Percentiles rank a stretch among this genome's conserved stretches.
Evolutionary conservation across 2,888 invertebrate species (phyloP).

Genomic region (Acleris literana): DNA sequence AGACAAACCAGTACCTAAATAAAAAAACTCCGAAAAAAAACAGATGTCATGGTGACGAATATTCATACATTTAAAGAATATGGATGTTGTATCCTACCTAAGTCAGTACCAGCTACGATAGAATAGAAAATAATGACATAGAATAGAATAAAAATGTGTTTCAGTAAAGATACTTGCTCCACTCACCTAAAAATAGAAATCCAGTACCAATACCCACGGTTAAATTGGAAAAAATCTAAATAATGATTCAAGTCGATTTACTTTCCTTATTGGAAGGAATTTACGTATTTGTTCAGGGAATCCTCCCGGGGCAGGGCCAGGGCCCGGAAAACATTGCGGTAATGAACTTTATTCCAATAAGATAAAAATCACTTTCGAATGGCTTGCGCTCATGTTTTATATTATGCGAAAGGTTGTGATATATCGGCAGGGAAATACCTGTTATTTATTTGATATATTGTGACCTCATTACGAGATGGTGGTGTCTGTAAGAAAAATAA

Average conservation of each 20-base stretch:
- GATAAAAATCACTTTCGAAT: constrained; percentile 1
- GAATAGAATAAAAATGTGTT: not conserved
- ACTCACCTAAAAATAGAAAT: not conserved
- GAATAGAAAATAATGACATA: not conserved
- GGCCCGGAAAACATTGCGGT: not conserved
- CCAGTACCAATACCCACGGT: constrained; percentile 15
- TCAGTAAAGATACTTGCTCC: not conserved
- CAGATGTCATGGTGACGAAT: too few relatives aligned
- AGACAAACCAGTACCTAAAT: too few relatives aligned
- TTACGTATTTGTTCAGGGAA: constrained; percentile 34
- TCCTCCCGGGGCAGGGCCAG: constrained; percentile 1
- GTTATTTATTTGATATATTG: constrained; percentile 12
- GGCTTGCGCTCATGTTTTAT: not conserved
- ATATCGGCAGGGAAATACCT: constrained; percentile 9
- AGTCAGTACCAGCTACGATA: not conserved
- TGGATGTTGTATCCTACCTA: too few relatives aligned
- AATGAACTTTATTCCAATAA: constrained; percentile 10
- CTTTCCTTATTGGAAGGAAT: constrained; percentile 39
- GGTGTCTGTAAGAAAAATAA: not conserved
- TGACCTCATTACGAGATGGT: not conserved
- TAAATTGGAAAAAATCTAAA: constrained; percentile 41
- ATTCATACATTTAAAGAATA: too few relatives aligned
- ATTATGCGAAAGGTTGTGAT: constrained; percentile 8
- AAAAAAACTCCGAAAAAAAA: too few relatives aligned
- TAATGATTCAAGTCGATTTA: constrained; percentile 35